These are phyloP conservation scores for Halcyon leucocephala DNA, from an alignment of 2,797 vertebrate genomes.

Conservation along the genomic window DNA sequence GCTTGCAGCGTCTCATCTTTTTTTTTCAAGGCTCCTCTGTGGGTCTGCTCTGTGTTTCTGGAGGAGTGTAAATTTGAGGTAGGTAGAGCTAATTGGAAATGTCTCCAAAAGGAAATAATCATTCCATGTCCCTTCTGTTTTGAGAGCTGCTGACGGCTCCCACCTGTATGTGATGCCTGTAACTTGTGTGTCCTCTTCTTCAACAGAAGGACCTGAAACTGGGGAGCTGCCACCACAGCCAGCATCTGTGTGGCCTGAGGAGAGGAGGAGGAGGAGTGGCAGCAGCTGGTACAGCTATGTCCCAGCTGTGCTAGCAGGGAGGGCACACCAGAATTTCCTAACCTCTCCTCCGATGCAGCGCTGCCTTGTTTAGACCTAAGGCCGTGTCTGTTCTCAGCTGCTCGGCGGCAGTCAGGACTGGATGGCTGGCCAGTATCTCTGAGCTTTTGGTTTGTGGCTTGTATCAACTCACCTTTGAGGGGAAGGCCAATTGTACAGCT, in stretches of 20 bases:
- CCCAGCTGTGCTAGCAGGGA: background rate
- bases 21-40: background rate
- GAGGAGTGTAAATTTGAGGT: fast-evolving
- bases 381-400: background rate
- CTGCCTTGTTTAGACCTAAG: background rate
- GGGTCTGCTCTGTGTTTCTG: background rate
- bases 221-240: background rate
- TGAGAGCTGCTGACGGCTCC: background rate
- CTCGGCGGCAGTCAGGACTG: background rate
- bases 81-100: background rate
- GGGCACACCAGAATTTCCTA: fast-evolving
- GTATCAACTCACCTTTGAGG: background rate
- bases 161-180: background rate
- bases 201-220: background rate
- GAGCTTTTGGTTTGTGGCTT: background rate
- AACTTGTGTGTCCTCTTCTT: background rate
- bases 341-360: background rate
- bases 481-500: background rate
- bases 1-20: background rate
- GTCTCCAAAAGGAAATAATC: background rate
- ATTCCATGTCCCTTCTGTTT: background rate
- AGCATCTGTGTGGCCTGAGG: background rate
- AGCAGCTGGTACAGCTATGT: background rate
- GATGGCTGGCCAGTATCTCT: background rate
- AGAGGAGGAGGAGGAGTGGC: background rate